phyloP scores from a whole-genome alignment of 2,797 vertebrate species.

The Cygnus olor region DNA sequence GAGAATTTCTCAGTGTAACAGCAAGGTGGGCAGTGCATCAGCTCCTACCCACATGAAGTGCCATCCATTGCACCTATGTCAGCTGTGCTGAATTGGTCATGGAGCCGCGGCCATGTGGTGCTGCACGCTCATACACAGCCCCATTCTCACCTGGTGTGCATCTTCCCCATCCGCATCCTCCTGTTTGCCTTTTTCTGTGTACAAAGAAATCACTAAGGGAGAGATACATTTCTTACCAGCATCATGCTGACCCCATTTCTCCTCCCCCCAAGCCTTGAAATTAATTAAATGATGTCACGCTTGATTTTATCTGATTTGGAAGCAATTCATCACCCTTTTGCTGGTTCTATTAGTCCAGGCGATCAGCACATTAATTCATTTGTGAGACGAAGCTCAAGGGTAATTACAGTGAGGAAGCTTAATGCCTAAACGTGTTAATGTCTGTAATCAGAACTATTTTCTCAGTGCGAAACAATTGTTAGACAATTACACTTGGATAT shows the following conservation, averaged over 20 bases:
- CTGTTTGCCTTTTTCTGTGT: neutral
- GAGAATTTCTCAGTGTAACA: neutral
- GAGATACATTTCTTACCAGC: slow-evolving; percentile 42
- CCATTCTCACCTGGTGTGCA: neutral
- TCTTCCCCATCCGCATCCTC: neutral
- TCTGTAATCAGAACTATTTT: slow-evolving; percentile 82
- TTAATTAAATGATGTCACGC: slow-evolving; percentile 90
- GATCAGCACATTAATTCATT: slow-evolving; percentile 84
- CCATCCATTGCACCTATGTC: neutral
- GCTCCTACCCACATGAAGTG: neutral
- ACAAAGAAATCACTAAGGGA: neutral
- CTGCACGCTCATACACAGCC: neutral
- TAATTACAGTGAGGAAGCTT: slow-evolving; percentile 81
- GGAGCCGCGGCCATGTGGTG: accelerated
- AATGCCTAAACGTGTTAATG: slow-evolving; percentile 81
- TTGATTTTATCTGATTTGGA: slow-evolving; percentile 91
- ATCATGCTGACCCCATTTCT: slow-evolving; percentile 3
- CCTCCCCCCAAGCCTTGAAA: slow-evolving; percentile 74
- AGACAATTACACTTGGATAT: slow-evolving; percentile 79
- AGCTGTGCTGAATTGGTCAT: accelerated
- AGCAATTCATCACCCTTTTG: slow-evolving; percentile 89
- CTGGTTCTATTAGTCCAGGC: slow-evolving; percentile 79
- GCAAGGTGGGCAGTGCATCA: neutral
- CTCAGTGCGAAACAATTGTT: slow-evolving; percentile 79
- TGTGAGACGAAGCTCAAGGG: slow-evolving; percentile 83